Base-by-base conservation (phyloP, 2,888 invertebrate species). In the Brachypalpus laphriformis region DNA sequence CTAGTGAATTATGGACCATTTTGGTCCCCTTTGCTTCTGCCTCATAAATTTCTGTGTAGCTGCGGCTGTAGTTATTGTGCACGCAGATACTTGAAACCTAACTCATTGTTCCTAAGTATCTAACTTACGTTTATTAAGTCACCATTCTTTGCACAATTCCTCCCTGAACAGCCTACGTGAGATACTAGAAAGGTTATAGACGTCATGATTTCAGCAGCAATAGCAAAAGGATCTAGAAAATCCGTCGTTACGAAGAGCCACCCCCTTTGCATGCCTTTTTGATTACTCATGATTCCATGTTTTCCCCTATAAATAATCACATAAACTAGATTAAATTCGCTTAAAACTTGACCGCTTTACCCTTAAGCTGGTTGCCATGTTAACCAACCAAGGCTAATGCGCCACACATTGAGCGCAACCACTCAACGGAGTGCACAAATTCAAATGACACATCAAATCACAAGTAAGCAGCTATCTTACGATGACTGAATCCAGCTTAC, bases 401-500 rank as follows among this genome's bases (percentile, higher is more conserved):
- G 9, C 40, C 31, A 42, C 77, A 22, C 49, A 5, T 1, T 7
- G n/a, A 20, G 8, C 18, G 8, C 25, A 40, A 54, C 47, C 57
- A 51, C 61, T 75, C 61, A 68, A 54, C 37, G 14, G 59, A 20
- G 22, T 81, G 61, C 66, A 66, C 47, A 78, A 61, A 49, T 70
- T 72, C 18, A 61, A 77, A 66, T 49, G 49, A 28, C 47, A 72
- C 47, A 68, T 51, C 59, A 61, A 56, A 77, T 77, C 68, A 74
- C 72, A 72, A 54, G 68, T 61, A 54, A 81, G 56, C 66, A 80
- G 59, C 54, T 42, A 65, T 72, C 77, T 66, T 82, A 82, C 70
- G 37, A 56, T 40, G 72, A 56, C 82, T 72, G 71, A 77, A 72
- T 68, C 47, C 82, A 66, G 72, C 77, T 68, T 74, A 83, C 78